Percentiles rank a stretch among this genome's conserved stretches.
These are phyloP conservation scores for Brachionus paranguensis DNA, from an alignment of 1,140 invertebrate genomes.

Conservation along the genomic window DNA sequence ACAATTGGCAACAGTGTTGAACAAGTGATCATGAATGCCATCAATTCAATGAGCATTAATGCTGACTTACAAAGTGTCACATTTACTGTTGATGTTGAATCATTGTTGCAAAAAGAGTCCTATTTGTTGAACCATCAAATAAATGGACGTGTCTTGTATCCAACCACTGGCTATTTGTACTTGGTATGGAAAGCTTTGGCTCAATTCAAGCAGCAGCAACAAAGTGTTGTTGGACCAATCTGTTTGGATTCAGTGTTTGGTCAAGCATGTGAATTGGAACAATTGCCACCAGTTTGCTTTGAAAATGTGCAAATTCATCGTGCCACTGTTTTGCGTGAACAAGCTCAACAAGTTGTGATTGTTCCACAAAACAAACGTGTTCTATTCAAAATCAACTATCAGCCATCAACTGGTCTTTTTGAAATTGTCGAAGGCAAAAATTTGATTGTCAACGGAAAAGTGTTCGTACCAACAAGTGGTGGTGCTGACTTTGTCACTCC, in stretches of 20 bases:
- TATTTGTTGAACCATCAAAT: slow-evolving; percentile 82
- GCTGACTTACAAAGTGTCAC: not conserved
- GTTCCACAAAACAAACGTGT: not conserved
- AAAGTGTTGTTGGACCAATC: not conserved
- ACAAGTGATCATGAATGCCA: not conserved
- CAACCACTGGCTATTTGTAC: slow-evolving; percentile 86
- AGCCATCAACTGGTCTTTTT: slow-evolving; percentile 22
- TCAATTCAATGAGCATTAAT: not conserved
- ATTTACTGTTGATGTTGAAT: slow-evolving; percentile 34
- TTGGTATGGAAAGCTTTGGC: slow-evolving; percentile 87
- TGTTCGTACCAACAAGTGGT: not conserved
- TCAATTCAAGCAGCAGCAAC: slow-evolving; percentile 59
- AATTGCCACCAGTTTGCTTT: slow-evolving; percentile 65
- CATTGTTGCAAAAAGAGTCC: slow-evolving; percentile 22
- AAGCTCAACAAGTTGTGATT: slow-evolving; percentile 3
- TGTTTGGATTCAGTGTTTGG: not conserved
- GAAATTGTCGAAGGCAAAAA: slow-evolving; percentile 21
- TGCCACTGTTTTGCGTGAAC: slow-evolving; percentile 73
- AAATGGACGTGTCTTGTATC: slow-evolving; percentile 86
- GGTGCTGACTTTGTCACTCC: not conserved
- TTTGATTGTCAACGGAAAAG: slow-evolving; percentile 16
- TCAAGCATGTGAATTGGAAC: slow-evolving; percentile 17
- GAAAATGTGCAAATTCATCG: slow-evolving; percentile 80
- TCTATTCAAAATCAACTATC: not conserved
- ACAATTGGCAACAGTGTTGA: not conserved